Conservation (phyloP, 2,797 vertebrate genomes). For the Coilia nasus region DNA sequence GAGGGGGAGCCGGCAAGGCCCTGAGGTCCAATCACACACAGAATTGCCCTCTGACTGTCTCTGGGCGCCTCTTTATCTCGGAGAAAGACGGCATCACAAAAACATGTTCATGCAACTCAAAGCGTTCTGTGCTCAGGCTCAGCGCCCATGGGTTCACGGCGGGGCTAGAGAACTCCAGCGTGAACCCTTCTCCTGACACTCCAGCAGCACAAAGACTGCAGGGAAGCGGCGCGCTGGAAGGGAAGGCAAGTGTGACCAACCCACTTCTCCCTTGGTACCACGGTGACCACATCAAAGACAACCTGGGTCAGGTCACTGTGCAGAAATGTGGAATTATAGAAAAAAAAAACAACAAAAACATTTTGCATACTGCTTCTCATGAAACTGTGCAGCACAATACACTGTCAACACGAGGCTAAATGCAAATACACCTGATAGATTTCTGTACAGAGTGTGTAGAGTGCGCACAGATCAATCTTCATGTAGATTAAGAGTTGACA, state of each 20-base stretch:
- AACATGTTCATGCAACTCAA: too few relatives aligned
- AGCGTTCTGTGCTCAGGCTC: too few relatives aligned
- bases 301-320: background rate
- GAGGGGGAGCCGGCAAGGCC: background rate
- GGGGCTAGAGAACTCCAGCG: background rate
- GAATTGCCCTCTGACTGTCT: too few relatives aligned
- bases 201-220: background rate
- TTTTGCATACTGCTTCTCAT: background rate
- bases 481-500: too few relatives aligned
- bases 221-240: background rate
- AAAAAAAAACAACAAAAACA: background rate
- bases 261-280: background rate
- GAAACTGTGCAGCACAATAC: background rate
- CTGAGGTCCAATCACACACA: background rate
- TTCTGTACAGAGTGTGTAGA: background rate
- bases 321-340: background rate
- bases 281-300: conserved; percentile 9
- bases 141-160: background rate
- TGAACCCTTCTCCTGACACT: background rate
- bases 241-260: background rate
- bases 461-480: background rate
- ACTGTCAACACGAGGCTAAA: background rate
- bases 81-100: too few relatives aligned
- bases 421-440: background rate
- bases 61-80: too few relatives aligned